Conservation (phyloP, 2,797 vertebrate species). For the Onychomys arenicola region DNA sequence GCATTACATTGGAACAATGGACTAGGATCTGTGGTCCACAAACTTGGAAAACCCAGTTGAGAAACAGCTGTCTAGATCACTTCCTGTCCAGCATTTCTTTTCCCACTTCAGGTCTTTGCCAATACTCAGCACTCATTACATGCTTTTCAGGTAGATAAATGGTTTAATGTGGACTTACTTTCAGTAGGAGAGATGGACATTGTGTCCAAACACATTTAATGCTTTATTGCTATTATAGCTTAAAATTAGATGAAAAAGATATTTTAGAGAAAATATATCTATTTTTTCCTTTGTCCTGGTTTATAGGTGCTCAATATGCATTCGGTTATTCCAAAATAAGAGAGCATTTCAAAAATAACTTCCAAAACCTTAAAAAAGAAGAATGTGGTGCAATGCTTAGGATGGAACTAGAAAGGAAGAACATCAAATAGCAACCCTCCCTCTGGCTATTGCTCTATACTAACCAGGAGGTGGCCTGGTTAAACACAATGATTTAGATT, state of each 20-base stretch:
- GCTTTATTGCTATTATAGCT: constrained; percentile 40
- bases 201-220: not conserved
- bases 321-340: constrained; percentile 24
- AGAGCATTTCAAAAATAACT: constrained; percentile 3
- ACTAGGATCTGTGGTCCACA: not conserved
- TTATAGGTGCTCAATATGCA: not conserved
- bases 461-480: constrained; percentile 61
- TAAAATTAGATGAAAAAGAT: constrained; percentile 26
- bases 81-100: not conserved
- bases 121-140: not conserved
- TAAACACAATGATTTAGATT: constrained; percentile 73
- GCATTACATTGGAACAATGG: constrained; percentile 7
- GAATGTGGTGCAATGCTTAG: not conserved
- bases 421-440: constrained; percentile 47
- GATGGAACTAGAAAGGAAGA: not conserved
- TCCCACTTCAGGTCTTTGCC: not conserved
- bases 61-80: not conserved
- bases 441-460: constrained; percentile 36
- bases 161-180: not conserved
- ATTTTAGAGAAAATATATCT: constrained; percentile 1
- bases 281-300: not conserved
- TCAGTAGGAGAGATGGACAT: not conserved
- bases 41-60: not conserved
- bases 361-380: constrained; percentile 5
- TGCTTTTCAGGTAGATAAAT: not conserved